These are phyloP conservation scores for Agraylea sexmaculata DNA, from an alignment of 1,140 invertebrate genomes.

Conservation along the genomic window DNA sequence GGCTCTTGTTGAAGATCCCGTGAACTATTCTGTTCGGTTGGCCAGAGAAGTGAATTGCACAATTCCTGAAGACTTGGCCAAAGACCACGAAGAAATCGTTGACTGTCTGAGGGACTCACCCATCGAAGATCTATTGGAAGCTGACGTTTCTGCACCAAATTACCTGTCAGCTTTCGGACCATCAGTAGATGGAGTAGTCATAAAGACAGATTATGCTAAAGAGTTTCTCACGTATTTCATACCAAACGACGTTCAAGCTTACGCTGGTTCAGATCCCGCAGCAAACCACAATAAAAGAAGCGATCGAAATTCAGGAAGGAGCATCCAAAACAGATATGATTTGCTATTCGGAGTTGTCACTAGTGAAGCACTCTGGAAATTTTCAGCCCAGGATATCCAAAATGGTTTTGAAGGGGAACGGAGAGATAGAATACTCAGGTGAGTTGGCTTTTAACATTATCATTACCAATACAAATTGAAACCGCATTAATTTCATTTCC, in stretches of 20 bases:
- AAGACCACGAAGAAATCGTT: constrained; percentile 68
- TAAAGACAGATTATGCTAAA: constrained; percentile 65
- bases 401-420: constrained; percentile 84
- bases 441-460: constrained; percentile 26
- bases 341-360: constrained; percentile 75
- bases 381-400: constrained; percentile 70
- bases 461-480: too few species aligned
- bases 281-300: constrained; percentile 37
- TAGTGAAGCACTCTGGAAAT: constrained; percentile 71
- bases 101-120: constrained; percentile 68
- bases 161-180: constrained; percentile 77
- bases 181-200: constrained; percentile 77
- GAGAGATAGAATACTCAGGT: constrained; percentile 75
- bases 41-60: constrained; percentile 79
- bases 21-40: constrained; percentile 68
- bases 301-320: constrained; percentile 32
- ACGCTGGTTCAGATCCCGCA: constrained; percentile 32
- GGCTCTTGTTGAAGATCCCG: constrained; percentile 85
- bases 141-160: constrained; percentile 69
- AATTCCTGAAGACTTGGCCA: constrained; percentile 62
- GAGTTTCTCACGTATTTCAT: constrained; percentile 60
- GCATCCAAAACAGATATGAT: constrained; percentile 55
- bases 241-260: constrained; percentile 53
- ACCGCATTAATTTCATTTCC: not conserved
- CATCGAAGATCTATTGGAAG: constrained; percentile 63